These are phyloP conservation scores for Pica pica DNA, from an alignment of 2,113 vertebrate genomes.

Conservation along the genomic window DNA sequence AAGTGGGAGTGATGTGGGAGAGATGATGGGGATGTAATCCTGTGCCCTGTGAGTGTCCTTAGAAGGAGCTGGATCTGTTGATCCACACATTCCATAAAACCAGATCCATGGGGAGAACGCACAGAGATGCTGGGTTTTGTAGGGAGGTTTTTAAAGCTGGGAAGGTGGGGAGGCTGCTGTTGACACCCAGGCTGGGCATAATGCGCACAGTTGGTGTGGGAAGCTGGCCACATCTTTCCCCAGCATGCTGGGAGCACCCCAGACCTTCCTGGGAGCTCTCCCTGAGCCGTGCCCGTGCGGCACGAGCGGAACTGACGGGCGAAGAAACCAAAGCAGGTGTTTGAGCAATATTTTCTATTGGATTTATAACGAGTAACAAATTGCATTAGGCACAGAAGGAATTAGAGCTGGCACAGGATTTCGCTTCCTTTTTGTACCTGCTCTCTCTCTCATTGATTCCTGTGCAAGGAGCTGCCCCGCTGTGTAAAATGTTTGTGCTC, in stretches of 20 bases:
- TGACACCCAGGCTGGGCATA: background rate
- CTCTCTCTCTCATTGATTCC: background rate
- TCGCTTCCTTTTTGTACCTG: background rate
- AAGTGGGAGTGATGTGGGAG: background rate
- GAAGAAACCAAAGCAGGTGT: constrained; percentile 30
- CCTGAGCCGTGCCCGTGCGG: background rate
- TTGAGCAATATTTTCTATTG: background rate
- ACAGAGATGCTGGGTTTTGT: fast-evolving
- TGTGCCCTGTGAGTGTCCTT: background rate
- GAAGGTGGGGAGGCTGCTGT: background rate
- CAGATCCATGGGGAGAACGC: background rate
- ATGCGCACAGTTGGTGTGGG: background rate
- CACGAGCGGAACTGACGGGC: fast-evolving
- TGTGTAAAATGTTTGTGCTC: background rate
- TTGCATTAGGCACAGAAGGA: constrained; percentile 42
- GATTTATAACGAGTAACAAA: constrained; percentile 52
- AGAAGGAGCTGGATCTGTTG: background rate
- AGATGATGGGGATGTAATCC: background rate
- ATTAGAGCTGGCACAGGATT: constrained; percentile 6
- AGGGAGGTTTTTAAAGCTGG: background rate
- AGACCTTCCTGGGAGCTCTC: background rate
- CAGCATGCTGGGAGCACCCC: fast-evolving
- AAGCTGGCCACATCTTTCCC: background rate
- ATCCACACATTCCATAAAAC: fast-evolving
- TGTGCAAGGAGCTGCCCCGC: background rate